Evolutionary conservation across 1,140 invertebrate genomes (phyloP), one percentile per base, ranked within the genome.

Genomic region (Apolygus lucorum): DNA sequence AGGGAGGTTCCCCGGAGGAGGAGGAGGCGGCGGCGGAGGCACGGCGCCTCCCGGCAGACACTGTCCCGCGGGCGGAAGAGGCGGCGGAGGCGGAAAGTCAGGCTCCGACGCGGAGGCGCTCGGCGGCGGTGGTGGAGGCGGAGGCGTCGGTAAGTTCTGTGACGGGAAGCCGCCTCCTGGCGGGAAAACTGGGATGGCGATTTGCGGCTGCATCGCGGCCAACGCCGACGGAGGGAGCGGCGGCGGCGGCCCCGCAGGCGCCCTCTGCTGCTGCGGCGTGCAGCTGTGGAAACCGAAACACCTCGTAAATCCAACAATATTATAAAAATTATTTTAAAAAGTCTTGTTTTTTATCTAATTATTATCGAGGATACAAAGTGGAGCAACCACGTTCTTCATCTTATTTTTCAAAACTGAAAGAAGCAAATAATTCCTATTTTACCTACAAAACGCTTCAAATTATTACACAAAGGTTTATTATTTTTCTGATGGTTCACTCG

Each of bases 131-230:
- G 81, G 74, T 75, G 83, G 79, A 74, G 82, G 73, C 75, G 84
- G 80, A 73, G 83, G 79, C 72, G 73, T 27, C 42, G 42, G 64
- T 22, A 4, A 14, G 1, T 17, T 14, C 1, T 25, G 54, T 28
- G 59, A 49, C 28, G 67, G 68, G 22, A 21, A 21, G 1, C 8
- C 27, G 4, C 52, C 69, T 68, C 82, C 85, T 8, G 82, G 77
- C 1, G 87, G 88, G 72, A 89, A 84, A 34, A 89, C 87, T 71
- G 87, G 86, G 26, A 89, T 84, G 0, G 87, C 86, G 64, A 89
- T 83, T 73, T 86, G 85, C 24, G 88, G 85, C 72, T 85, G 82
- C 78, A 86, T 81, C 25, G 81, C 82, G 52, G 82, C 82, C 29
- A 82, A 64, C 13, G 81, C 81, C 17, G 81, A 80, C 8, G 83